phyloP scores from a whole-genome alignment of 2,113 vertebrate species.

The Pseudorectes ferrugineus region DNA sequence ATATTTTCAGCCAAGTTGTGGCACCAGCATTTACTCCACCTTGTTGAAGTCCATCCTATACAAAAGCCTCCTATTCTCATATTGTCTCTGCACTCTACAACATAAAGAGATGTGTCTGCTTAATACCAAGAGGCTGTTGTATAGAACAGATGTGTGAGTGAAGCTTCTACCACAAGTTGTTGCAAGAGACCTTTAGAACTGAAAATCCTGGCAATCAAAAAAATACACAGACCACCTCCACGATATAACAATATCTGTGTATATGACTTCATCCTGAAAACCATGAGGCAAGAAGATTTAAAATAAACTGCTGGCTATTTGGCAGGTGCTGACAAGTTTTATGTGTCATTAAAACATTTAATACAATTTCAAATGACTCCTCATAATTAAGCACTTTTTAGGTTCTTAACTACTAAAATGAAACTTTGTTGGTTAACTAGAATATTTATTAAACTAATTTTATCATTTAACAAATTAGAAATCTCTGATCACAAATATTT shows the following conservation, averaged over 20 bases:
- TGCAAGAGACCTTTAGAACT: neutral
- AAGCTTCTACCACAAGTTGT: neutral
- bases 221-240: neutral
- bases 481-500: neutral
- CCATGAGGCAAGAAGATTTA: neutral
- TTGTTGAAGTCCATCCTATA: neutral
- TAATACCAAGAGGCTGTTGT: neutral
- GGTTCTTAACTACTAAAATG: neutral
- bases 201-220: neutral
- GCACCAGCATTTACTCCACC: neutral
- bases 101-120: neutral
- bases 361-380: neutral
- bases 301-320: neutral
- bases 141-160: accelerated
- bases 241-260: neutral
- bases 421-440: neutral
- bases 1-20: neutral
- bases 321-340: neutral
- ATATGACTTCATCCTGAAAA: neutral
- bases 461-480: neutral
- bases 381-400: neutral
- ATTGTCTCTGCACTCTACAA: neutral
- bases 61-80: neutral
- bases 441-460: slow-evolving; percentile 20
- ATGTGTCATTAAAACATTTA: neutral